phyloP scores from a whole-genome alignment of 2,113 vertebrate genomes.

The Loxodonta africana region DNA sequence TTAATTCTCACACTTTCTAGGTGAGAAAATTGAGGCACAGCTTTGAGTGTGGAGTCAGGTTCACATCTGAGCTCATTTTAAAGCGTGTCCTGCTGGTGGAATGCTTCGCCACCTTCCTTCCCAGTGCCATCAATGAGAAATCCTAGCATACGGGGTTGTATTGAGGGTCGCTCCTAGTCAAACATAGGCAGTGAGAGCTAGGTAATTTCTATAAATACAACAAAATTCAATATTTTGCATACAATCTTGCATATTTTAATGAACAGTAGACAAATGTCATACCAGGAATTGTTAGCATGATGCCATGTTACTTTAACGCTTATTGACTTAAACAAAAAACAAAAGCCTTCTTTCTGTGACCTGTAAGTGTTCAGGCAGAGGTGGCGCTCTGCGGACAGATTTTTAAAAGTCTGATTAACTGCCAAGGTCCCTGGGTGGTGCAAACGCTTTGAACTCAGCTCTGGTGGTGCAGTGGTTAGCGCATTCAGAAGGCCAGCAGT shows the following conservation, averaged over 20 bases:
- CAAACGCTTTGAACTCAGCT: no score
- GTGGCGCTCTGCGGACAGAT: neutral
- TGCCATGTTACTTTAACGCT: neutral
- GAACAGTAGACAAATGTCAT: neutral
- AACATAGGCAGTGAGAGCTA: neutral
- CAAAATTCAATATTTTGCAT: neutral
- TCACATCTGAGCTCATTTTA: neutral
- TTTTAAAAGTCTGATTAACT: neutral
- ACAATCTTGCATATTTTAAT: neutral
- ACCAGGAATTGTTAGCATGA: neutral
- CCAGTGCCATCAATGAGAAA: neutral
- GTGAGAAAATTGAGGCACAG: neutral
- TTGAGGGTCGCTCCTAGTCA: no score
- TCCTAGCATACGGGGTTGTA: neutral
- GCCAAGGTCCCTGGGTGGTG: no score
- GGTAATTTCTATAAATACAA: neutral
- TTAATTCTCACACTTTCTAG: neutral
- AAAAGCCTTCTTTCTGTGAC: neutral
- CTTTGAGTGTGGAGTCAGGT: neutral
- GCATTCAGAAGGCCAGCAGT: neutral
- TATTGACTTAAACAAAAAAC: neutral
- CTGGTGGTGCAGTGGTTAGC: no score
- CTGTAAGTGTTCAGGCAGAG: neutral
- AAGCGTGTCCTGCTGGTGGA: neutral
- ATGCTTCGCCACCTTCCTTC: neutral